Base-by-base conservation (phyloP, 2,113 vertebrate species). In the Melospiza melodia region DNA sequence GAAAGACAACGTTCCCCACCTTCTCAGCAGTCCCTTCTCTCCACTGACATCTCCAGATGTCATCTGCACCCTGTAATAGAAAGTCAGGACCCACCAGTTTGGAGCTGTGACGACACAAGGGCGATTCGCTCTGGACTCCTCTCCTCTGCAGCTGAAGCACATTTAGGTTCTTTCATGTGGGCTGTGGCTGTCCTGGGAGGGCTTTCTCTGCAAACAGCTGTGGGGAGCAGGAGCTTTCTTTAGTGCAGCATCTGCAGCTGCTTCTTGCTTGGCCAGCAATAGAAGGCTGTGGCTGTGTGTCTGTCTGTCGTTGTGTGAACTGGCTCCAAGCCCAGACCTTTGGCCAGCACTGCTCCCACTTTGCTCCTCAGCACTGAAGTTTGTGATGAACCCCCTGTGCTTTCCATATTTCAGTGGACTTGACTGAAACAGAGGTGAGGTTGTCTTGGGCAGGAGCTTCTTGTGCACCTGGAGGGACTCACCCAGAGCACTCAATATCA, bases 151-250 rank as follows among this genome's bases (percentile, higher is more conserved):
- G 61, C 68, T 92, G 91, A 90, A 81, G 41, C 17, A 21, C 16
- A 69, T 93, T 95, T 85, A 69, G 15, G 15, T 24, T 33, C 76
- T 96, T 95, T 94, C 65, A 91, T 89, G 89, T 94, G 95, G 73
- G 65, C 44, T 93, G 86, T 93, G 86, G 80, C 35, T 95, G 48
- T 90, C 78, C 80, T 91, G 68, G 41, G 59, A 86, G 68, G 75
- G 30, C 14, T 86, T 93, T 84, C 18, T 77, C 51, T 84, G n/a
- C 48, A 71, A 80, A 55, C 73, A 90, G 76, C 88, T 86, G 84
- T 51, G 52, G 48, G 30, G 65, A 92, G 57, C 41, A 27, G 1
- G 13, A 49, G 76, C 80, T 96, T 94, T 87, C 91, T 95, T 94
- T 97, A 81, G 89, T 67, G 61, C 65, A 92, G 76, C 61, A 89